Evolutionary conservation across 2,888 invertebrate species (phyloP).

Genomic region (Drosophila ezoana): DNA sequence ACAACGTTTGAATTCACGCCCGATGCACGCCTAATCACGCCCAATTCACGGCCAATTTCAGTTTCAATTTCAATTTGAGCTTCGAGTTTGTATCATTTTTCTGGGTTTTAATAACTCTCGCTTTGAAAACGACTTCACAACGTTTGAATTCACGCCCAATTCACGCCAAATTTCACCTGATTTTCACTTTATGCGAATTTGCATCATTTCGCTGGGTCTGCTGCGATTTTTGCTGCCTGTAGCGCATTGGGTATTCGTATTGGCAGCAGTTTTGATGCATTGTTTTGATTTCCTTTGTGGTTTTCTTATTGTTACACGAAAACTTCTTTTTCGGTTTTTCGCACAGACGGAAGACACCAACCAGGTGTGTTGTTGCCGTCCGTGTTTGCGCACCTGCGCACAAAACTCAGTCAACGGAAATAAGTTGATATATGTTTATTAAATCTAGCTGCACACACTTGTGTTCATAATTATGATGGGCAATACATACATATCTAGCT

Average conservation of each 20-base stretch:
- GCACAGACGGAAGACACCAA: constrained; percentile 54
- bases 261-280: constrained; percentile 15
- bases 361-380: constrained; percentile 36
- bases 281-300: constrained; percentile 50
- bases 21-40: no score
- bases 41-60: no score
- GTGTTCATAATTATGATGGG: no score
- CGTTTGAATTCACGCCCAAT: no score
- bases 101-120: no score
- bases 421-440: constrained; percentile 34
- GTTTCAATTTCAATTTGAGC: no score
- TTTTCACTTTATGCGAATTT: not conserved
- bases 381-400: constrained; percentile 40
- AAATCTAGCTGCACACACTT: constrained; percentile 10
- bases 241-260: constrained; percentile 35
- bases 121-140: no score
- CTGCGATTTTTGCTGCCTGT: not conserved
- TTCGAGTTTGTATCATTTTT: no score
- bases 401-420: constrained; percentile 80
- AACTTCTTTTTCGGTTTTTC: constrained; percentile 60
- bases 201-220: not conserved
- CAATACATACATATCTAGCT: constrained; percentile 6
- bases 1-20: no score
- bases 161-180: not conserved
- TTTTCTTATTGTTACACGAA: constrained; percentile 49